phyloP scores from a whole-genome alignment of 2,888 invertebrate genomes.

The Hoplodrina blanda region DNA sequence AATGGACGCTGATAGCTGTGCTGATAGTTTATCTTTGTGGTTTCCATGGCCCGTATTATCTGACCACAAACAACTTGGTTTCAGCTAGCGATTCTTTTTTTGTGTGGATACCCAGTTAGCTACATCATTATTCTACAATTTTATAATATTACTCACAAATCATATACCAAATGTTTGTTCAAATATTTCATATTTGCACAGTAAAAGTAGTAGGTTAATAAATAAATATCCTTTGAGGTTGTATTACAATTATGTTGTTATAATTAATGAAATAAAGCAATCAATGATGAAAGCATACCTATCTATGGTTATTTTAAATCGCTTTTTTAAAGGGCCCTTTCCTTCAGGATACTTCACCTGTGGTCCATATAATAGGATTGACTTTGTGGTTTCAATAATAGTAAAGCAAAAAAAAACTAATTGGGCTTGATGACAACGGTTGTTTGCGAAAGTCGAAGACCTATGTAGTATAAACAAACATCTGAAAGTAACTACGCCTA shows the following conservation, averaged over 20 bases:
- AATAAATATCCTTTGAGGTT: constrained; percentile 41
- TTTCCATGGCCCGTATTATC: constrained; percentile 1
- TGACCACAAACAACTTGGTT: constrained; percentile 15
- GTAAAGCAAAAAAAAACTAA: no score
- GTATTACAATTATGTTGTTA: constrained; percentile 40
- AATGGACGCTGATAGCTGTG: constrained; percentile 6
- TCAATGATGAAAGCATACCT: not conserved
- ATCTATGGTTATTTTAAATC: not conserved
- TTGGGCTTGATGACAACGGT: no score
- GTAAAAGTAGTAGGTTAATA: not conserved
- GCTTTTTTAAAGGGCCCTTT: no score
- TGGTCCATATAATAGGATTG: no score
- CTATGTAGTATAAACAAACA: no score
- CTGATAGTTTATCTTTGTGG: constrained; percentile 18
- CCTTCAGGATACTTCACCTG: no score
- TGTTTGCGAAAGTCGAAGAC: no score
- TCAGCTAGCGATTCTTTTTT: constrained; percentile 19
- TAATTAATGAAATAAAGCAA: constrained; percentile 34
- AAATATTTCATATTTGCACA: constrained; percentile 7
- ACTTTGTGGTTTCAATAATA: no score
- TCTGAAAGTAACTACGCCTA: no score
- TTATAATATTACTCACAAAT: not conserved
- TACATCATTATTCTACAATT: not conserved
- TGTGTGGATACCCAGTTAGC: not conserved
- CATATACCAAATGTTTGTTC: constrained; percentile 6